Evolutionary conservation across 92 coral and sea anemone species (phyloP), one percentile per base, ranked within the genome.

Genomic region (Zoanthus sansibaricus): DNA sequence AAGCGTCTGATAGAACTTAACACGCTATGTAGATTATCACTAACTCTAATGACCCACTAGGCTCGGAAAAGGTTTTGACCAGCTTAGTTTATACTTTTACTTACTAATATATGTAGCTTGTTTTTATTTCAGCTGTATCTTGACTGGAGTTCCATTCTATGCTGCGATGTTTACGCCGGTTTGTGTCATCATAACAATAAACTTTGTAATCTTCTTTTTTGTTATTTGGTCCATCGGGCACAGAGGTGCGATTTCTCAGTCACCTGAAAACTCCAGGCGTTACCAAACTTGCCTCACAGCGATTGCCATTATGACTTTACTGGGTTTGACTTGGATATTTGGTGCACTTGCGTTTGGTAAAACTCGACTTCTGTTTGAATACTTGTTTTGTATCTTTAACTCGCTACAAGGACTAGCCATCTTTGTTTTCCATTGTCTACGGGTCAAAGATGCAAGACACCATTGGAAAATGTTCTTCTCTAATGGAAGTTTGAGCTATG

Each of bases 261-360:
- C 85, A 64, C 45, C 59, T 58, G 75, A 80, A 45, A 59, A 68
- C 1, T 64, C 74, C 5, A 64, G 61, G 14, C 59, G 59, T 7
- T 64, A 64, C 20, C 58, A 80, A 66, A 64, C 31, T 18, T 64
- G 75, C 61, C 59, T 80, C 21, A 66, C 85, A 44, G 85, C 85
- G 12, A 33, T 89, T 31, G 88, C 88, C 45, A 89, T 89, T 6
- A 56, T 84, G 89, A 77, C 55, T 25, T 71, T 89, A 21, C 75
- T 89, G 55, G 92, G 92, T 5, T 58, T 89, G 31, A 77, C 92
- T 9, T 89, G 92, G 92, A 30, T 83, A 13, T 89, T 89, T 51
- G 92, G 92, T 18, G 78, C 89, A 51, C 9, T 89, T 10, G 89
- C 89, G 2, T 77, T 89, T 42, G 92, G 86, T 4, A 25, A 72